phyloP scores from a whole-genome alignment of 2,888 invertebrate genomes.

The Cosmia trapezina region DNA sequence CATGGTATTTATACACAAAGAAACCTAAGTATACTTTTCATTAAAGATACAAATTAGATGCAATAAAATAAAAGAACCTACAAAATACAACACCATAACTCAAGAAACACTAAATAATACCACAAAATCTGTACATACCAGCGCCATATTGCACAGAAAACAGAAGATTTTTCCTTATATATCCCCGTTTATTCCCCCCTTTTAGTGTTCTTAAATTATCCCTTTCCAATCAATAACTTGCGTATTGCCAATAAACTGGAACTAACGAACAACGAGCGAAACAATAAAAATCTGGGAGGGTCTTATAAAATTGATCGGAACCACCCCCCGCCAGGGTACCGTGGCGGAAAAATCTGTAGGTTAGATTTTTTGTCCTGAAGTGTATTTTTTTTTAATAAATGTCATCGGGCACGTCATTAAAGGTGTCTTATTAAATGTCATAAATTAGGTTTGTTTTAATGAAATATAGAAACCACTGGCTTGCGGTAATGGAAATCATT shows the following conservation, averaged over 20 bases:
- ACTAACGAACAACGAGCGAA: constrained; percentile 66
- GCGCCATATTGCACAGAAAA: constrained; percentile 25
- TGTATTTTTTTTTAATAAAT: constrained; percentile 3
- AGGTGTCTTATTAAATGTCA: background rate
- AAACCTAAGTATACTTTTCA: background rate
- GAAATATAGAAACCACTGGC: background rate
- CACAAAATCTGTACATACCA: constrained; percentile 25
- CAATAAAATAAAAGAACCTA: background rate
- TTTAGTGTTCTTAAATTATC: constrained; percentile 62
- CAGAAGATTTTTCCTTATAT: constrained; percentile 30
- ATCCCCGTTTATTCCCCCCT: constrained; percentile 23
- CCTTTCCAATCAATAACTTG: constrained; percentile 65
- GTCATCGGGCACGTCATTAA: background rate
- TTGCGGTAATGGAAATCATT: background rate
- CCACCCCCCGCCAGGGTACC: constrained; percentile 53
- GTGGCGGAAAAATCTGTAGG: background rate
- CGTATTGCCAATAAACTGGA: constrained; percentile 63
- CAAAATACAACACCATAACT: constrained; percentile 13
- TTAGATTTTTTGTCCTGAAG: background rate
- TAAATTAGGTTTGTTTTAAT: background rate
- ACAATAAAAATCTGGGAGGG: constrained; percentile 68
- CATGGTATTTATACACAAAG: background rate
- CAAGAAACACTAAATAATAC: constrained; percentile 26
- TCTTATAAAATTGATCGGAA: constrained; percentile 70
- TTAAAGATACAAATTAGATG: background rate